phyloP scores from a whole-genome alignment of 2,888 invertebrate species.

The Pseudeuparius sepicola region DNA sequence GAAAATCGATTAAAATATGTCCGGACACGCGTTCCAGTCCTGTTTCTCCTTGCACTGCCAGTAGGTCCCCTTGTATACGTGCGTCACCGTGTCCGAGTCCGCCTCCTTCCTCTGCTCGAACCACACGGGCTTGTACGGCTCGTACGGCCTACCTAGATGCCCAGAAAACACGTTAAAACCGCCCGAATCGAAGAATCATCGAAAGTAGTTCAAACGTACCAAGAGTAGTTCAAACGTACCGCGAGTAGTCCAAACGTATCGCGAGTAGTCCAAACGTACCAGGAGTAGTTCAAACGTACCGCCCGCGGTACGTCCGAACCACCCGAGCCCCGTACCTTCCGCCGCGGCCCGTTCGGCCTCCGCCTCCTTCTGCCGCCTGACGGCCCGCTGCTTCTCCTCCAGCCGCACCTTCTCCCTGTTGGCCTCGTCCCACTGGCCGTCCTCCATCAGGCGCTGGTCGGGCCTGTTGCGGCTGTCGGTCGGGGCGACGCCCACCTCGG shows the following conservation, averaged over 20 bases:
- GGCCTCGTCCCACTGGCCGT: conserved; percentile 85
- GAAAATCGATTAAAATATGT: conserved; percentile 84
- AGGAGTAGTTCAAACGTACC: too few relatives aligned
- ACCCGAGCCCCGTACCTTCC: conserved; percentile 42
- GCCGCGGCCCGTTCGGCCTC: conserved; percentile 64
- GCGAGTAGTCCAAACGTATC: too few relatives aligned
- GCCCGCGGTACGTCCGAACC: too few relatives aligned
- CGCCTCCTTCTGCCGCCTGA: conserved; percentile 66
- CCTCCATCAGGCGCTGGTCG: conserved; percentile 97
- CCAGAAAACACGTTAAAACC: too few relatives aligned
- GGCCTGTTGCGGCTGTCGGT: conserved; percentile 83
- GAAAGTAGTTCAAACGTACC: too few relatives aligned
- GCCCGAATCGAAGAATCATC: too few relatives aligned
- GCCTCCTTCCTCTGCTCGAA: conserved; percentile 76
- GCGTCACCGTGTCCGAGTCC: conserved; percentile 57
- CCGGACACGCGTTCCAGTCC: conserved; percentile 87
- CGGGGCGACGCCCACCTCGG: conserved; percentile 82
- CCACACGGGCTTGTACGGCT: conserved; percentile 77
- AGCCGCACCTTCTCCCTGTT: conserved; percentile 75
- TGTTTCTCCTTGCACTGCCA: conserved; percentile 84
- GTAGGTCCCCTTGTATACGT: conserved; percentile 80
- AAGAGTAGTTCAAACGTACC: too few relatives aligned
- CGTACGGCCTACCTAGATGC: conserved; percentile 52
- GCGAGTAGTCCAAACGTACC: too few relatives aligned
- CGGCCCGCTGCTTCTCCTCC: conserved; percentile 91